A percentile compares a stretch with the other conserved stretches of the same genome.
phyloP scores from a whole-genome alignment of 37 sponge, comb jelly and placozoan genomes.

The Chondrosia reniformis region DNA sequence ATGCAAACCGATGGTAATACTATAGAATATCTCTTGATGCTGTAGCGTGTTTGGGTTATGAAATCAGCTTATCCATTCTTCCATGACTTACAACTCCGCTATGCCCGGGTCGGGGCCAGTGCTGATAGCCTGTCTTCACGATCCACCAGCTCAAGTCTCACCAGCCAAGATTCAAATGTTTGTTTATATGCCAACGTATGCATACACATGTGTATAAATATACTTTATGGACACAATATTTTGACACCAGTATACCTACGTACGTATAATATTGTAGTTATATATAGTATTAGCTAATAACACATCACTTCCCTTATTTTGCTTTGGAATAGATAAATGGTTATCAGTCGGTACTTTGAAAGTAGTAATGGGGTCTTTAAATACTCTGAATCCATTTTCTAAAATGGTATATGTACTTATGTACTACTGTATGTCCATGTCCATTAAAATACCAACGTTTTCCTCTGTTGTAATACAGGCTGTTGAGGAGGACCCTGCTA shows the following conservation, averaged over 20 bases:
- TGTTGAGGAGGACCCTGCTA: slow-evolving; percentile 30
- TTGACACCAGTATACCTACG: no score
- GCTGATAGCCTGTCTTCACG: slow-evolving; percentile 20
- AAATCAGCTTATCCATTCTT: slow-evolving; percentile 64
- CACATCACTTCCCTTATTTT: no score
- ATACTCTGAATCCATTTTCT: no score
- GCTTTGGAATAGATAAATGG: no score
- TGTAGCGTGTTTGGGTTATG: slow-evolving; percentile 81
- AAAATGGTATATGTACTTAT: neutral
- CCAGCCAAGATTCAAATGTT: slow-evolving; percentile 17
- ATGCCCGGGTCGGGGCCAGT: slow-evolving; percentile 63
- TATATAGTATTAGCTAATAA: no score
- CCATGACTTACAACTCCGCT: slow-evolving; percentile 67
- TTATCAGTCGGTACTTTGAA: no score
- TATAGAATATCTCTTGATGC: neutral
- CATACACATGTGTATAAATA: no score
- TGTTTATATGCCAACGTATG: no score
- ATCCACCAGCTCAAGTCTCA: slow-evolving; percentile 21
- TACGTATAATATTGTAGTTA: no score
- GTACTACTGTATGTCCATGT: neutral
- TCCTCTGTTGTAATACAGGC: slow-evolving; percentile 15
- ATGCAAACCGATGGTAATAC: no score
- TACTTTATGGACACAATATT: no score
- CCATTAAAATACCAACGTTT: neutral
- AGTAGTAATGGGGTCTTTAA: no score